Evolutionary conservation across 2,888 invertebrate genomes (phyloP).

Genomic region (Amblyjoppa fuscipennis): DNA sequence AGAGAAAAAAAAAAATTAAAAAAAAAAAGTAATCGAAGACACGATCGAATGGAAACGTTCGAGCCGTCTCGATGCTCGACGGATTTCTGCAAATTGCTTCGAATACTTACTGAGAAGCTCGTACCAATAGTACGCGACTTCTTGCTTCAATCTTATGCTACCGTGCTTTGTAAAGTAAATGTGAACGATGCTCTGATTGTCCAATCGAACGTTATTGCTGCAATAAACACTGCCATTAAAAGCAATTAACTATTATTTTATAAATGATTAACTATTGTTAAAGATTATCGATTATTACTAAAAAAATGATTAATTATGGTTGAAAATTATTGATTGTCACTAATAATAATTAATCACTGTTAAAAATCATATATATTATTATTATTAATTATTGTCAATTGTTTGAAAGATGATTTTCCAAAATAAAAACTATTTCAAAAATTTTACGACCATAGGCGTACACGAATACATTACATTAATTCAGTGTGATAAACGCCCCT

Average conservation of each 20-base stretch:
- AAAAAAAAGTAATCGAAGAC: neutral
- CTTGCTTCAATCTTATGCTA: conserved; percentile 79
- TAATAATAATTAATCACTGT: neutral
- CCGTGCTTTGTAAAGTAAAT: conserved; percentile 79
- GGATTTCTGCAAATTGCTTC: conserved; percentile 11
- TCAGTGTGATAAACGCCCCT: conserved; percentile 61
- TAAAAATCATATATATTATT: neutral
- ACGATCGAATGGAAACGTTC: neutral
- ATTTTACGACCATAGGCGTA: neutral
- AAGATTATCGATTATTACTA: neutral
- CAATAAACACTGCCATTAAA: conserved; percentile 43
- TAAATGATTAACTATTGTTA: neutral
- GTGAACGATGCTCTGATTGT: conserved; percentile 78
- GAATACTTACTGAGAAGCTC: conserved; percentile 82
- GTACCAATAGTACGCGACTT: conserved; percentile 81
- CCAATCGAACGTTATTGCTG: conserved; percentile 73
- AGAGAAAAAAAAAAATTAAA: conserved; percentile 31
- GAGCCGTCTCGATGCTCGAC: neutral
- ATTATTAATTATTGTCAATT: too few species aligned
- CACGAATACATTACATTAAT: conserved; percentile 69
- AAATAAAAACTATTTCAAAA: neutral
- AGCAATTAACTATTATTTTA: neutral
- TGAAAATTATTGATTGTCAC: neutral
- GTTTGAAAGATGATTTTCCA: neutral
- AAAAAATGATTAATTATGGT: too few species aligned